Evolutionary conservation across 2,113 vertebrate species (phyloP), one percentile per base, ranked within the genome.

Genomic region (Python bivittatus): DNA sequence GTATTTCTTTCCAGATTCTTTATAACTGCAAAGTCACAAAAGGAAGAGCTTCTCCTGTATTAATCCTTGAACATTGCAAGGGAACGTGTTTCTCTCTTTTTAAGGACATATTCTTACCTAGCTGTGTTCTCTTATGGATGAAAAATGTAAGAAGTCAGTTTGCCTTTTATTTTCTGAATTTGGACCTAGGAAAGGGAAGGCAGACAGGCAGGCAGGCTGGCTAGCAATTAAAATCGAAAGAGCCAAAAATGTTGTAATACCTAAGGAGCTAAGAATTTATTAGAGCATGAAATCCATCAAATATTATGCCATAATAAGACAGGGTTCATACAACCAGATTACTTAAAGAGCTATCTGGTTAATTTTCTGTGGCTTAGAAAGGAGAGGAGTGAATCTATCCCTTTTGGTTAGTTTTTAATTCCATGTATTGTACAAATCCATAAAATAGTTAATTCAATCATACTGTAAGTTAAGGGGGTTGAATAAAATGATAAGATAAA

Each of bases 181-280:
- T 38, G 29, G n/a, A 27, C 7, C 23, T 6, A 33, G 48, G 58
- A 53, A 2, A 72, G n/a, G 90, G 94, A 92, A 48, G 5, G 17
- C 38, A 15, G 68, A 13, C 68, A 22, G 68, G 68, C 68, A 57
- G 25, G 13, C 94, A 4, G 86, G 92, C 93, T 91, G 20, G 91
- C 20, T 56, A 61, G 1, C 92, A 53, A 57, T 94, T 94, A 0
- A 94, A 94, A 91, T 10, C 4, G 0, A 42, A 33, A 6, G 3
- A 0, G 1, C 52, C 44, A 11, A 68, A 79, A 22, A 22, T 79
- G 13, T 22, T 79, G 68, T 79, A 3, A 15, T 79, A 79, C 17
- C 68, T 79, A 38, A 79, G 68, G 68, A 79, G 68, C 33, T 79
- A 79, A 38, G 33, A 8, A 79, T 79, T 79, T 79, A 38, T 79